Base-by-base conservation (phyloP, 2,113 vertebrate genomes). In the Tachycineta bicolor region DNA sequence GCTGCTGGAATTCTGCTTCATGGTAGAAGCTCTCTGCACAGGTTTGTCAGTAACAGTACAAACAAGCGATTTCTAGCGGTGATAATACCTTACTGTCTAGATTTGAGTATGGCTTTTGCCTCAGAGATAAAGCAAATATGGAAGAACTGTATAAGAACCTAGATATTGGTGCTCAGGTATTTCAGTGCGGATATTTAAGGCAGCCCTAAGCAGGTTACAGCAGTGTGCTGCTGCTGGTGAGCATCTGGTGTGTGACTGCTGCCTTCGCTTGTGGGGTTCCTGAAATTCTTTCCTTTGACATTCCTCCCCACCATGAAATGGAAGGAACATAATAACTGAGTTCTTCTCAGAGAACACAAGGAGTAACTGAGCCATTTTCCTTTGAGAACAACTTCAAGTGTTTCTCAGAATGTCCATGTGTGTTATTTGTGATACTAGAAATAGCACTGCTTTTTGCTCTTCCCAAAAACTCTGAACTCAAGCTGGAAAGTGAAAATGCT, bases 211-310 rank as follows among this genome's bases (percentile, higher is more conserved):
- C 5, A 59, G n/a, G 26, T 60, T 28, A 31, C 34, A 50, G 76
- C 80, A 39, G 59, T 7, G 18, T 46, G 12, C 52, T 82, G 49
- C 55, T 89, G 68, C 68, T 74, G 43, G 23, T 16, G 12, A 78
- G 52, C 77, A 47, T 37, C n/a, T 44, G 56, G 62, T 47, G 62
- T 89, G 58, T 70, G 55, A 87, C 94, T 94, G 91, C 91, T 95
- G 94, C 87, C 79, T 90, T 90, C 0, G 1, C 67, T 67, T 71
- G 29, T 67, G 87, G 82, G 85, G 50, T 94, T 95, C 90, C 93
- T 2, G 69, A 91, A 93, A 92, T 89, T 90, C 81, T 84, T 29
- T 29, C 43, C 21, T 59, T 70, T 58, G 29, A 83, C n/a, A 41
- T 43, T 21, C 3, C 24, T 13, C 33, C 41, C 11, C 37, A 4